A percentile compares a stretch with the other conserved stretches of the same genome.
Evolutionary conservation across 2,888 invertebrate species (phyloP).

Genomic region (Spodoptera exigua): DNA sequence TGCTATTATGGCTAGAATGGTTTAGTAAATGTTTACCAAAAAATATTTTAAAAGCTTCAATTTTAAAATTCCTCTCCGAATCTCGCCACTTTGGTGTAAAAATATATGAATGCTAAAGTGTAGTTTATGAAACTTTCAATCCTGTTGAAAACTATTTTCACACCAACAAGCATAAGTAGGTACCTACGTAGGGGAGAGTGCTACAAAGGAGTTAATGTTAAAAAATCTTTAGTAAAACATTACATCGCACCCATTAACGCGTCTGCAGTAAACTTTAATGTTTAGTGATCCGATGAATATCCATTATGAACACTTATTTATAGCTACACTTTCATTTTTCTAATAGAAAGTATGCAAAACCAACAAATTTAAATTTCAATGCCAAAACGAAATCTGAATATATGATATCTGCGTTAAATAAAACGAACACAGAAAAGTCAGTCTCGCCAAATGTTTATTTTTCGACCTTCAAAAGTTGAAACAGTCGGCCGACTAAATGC

Average conservation of each 20-base stretch:
- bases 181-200: slow-evolving; percentile 45
- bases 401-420: slow-evolving; percentile 38
- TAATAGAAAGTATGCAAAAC: slow-evolving; percentile 16
- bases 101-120: slow-evolving; percentile 52
- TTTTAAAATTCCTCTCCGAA: slow-evolving; percentile 52
- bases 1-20: slow-evolving; percentile 21
- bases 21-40: slow-evolving; percentile 31
- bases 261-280: slow-evolving; percentile 11
- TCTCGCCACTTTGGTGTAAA: slow-evolving; percentile 45
- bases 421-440: slow-evolving; percentile 32
- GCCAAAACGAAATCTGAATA: slow-evolving; percentile 13
- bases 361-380: not conserved
- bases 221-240: slow-evolving; percentile 32
- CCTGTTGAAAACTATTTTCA: slow-evolving; percentile 56
- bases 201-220: slow-evolving; percentile 22
- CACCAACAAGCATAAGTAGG: slow-evolving; percentile 21
- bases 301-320: slow-evolving; percentile 3
- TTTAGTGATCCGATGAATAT: slow-evolving; percentile 8
- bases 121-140: slow-evolving; percentile 54
- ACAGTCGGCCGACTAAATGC: slow-evolving; percentile 76
- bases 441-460: slow-evolving; percentile 71
- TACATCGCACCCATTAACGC: slow-evolving; percentile 17
- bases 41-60: slow-evolving; percentile 53
- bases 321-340: slow-evolving; percentile 22
- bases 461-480: slow-evolving; percentile 87